A percentile compares a stretch with the other conserved stretches of the same genome.
These are phyloP conservation scores for Oophaga pumilio DNA, from an alignment of 2,113 vertebrate genomes.

Conservation along the genomic window DNA sequence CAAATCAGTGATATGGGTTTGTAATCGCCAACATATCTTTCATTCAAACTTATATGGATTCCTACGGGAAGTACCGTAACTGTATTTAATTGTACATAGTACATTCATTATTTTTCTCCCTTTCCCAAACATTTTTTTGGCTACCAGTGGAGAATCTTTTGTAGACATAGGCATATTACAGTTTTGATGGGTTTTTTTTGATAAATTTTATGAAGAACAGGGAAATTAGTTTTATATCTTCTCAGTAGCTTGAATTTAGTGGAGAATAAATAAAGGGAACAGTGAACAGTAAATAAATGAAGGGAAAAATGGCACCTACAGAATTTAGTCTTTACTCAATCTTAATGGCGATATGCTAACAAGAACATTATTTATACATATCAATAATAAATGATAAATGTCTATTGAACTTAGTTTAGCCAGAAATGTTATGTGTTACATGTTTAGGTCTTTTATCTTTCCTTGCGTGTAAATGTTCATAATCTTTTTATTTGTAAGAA, in stretches of 20 bases:
- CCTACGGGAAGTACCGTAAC: no score
- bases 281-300: no score
- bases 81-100: no score
- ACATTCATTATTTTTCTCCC: neutral
- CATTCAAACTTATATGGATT: no score
- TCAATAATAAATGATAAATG: neutral
- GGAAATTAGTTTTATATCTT: neutral
- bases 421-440: neutral
- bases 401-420: neutral
- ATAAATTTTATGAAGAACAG: neutral
- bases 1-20: no score
- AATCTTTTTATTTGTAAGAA: neutral
- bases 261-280: neutral
- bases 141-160: neutral
- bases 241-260: neutral
- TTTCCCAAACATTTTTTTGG: neutral
- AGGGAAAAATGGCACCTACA: no score
- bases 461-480: neutral
- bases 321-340: no score
- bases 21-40: no score
- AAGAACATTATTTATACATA: neutral
- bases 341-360: no score
- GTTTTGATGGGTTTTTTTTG: neutral
- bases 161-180: neutral
- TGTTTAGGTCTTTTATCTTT: neutral